Base-by-base conservation (phyloP, 1,140 invertebrate genomes). In the Vanessa tameamea region DNA sequence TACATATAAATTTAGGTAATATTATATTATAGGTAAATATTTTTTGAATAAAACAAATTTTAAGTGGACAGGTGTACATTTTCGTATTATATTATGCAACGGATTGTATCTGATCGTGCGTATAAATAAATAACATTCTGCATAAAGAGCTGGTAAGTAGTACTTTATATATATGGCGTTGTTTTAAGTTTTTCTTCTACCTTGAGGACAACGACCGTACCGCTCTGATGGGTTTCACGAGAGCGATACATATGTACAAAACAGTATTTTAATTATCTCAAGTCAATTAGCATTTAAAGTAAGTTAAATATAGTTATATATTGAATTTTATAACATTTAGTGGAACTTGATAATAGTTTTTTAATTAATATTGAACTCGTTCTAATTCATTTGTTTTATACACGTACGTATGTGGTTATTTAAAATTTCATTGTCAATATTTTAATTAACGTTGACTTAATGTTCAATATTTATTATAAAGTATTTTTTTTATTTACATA, bases 131-230 rank as follows among this genome's bases (percentile, higher is more conserved):
- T 23, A 3, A 57, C 53, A 14, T 63, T 61, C n/a, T 47, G 3
- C 55, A 15, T 61, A 47, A 51, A 23, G 43, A 47, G 15, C n/a
- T 47, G 48, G 59, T 59, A 47, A 26, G 57, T 48, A 20, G 68
- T 50, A 63, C 37, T 50, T 37, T 43, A 68, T 67, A 63, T 67
- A 57, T 73, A 63, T 57, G 69, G 61, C 48, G 69, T 64, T 68
- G 69, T 72, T 71, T 67, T 14, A 67, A 76, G 31, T 63, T 76
- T 53, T 68, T 75, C 64, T 53, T 76, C 51, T 77, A 78, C 72
- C 76, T 80, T 75, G 43, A 80, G 82, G 78, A 81, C 84, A 82
- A 80, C 76, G 81, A 84, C 82, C 82, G 82, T 84, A 72, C 69
- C 76, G 80, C 75, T 82, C 78, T 73, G 81, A 65, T 75, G 78